A percentile compares a stretch with the other conserved stretches of the same genome.
phyloP scores from a whole-genome alignment of 2,113 vertebrate genomes.

The Podiceps cristatus region DNA sequence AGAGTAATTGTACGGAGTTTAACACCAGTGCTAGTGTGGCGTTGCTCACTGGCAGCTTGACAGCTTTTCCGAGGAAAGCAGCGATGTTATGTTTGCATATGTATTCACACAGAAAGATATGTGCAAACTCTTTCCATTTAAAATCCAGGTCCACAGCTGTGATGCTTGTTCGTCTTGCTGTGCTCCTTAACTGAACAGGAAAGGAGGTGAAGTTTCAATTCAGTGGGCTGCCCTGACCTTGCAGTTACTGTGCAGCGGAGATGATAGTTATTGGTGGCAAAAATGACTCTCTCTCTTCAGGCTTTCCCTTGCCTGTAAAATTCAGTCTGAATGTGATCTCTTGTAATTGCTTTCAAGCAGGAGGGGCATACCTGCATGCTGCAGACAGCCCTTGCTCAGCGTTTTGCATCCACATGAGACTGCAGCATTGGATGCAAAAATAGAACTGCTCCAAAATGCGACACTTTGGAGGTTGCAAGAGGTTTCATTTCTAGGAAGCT shows the following conservation, averaged over 20 bases:
- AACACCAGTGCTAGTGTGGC: not conserved
- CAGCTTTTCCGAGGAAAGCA: not conserved
- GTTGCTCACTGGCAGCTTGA: not conserved
- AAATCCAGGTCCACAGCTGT: not conserved
- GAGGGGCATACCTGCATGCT: not conserved
- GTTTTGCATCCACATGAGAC: conserved; percentile 1
- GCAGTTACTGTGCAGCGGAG: not conserved
- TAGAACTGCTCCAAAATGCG: not conserved
- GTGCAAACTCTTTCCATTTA: not conserved
- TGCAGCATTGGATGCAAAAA: conserved; percentile 4
- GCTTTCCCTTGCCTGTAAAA: not conserved
- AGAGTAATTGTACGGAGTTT: not conserved
- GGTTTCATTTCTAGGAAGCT: not conserved
- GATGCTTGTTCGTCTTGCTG: accelerated
- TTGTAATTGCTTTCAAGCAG: not conserved
- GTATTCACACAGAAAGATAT: not conserved
- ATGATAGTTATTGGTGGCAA: not conserved
- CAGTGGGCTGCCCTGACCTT: not conserved
- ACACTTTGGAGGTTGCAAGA: not conserved
- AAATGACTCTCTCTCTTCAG: not conserved
- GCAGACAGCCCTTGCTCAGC: conserved; percentile 34
- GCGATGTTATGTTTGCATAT: not conserved
- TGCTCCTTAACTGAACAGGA: not conserved
- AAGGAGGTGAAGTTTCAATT: not conserved
- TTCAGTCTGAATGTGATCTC: not conserved